Conservation (phyloP, 2,888 invertebrate genomes). For the Acrobasis suavella region DNA sequence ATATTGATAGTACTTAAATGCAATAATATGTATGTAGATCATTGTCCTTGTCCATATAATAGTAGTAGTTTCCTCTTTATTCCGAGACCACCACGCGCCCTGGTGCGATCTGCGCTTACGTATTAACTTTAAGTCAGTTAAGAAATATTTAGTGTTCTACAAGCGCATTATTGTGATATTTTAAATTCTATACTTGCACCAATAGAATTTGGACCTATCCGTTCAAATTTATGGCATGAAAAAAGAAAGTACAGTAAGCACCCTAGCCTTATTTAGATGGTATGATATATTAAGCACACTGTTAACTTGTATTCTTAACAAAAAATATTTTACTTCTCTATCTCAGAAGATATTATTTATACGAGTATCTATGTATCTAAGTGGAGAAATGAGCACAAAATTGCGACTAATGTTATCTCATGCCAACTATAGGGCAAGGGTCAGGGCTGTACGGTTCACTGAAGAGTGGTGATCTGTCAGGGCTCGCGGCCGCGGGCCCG, state of each 20-base stretch:
- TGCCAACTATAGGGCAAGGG: constrained; percentile 82
- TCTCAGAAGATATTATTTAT: no score
- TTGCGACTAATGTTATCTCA: constrained; percentile 33
- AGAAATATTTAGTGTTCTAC: no score
- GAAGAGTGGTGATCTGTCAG: constrained; percentile 89
- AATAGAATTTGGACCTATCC: no score
- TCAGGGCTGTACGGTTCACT: constrained; percentile 92
- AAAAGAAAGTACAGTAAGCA: neutral
- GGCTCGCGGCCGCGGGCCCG: constrained; percentile 42
- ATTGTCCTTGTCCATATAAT: neutral
- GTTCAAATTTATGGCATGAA: no score
- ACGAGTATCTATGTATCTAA: neutral
- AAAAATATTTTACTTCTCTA: no score
- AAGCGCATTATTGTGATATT: no score
- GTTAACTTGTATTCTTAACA: no score
- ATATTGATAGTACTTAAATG: neutral
- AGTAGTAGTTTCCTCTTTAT: no score
- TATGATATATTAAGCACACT: neutral
- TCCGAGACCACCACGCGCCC: no score
- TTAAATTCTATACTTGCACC: no score
- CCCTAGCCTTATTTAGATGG: neutral
- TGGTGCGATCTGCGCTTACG: no score
- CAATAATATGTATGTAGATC: neutral
- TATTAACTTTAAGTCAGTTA: no score
- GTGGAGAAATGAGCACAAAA: neutral